Conservation (phyloP, 2,113 vertebrate species). For the Polypterus bichir region DNA sequence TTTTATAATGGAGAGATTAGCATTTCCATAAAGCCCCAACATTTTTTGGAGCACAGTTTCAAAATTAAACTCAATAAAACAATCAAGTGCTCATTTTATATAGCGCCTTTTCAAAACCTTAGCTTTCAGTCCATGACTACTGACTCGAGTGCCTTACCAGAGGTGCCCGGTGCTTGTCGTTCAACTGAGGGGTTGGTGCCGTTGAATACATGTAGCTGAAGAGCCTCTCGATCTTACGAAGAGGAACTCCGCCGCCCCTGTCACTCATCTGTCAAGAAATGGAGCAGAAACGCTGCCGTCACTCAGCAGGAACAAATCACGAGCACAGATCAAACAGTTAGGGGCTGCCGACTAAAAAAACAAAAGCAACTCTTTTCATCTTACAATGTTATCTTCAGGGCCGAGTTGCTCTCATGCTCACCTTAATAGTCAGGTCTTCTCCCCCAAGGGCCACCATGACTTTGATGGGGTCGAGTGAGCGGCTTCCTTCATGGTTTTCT, state of each 20-base stretch:
- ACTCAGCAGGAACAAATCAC: neutral
- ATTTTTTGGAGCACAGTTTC: too few relatives aligned
- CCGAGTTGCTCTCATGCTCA: slow-evolving; percentile 19
- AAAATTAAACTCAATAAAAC: too few relatives aligned
- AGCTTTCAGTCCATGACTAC: too few relatives aligned
- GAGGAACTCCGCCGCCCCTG: slow-evolving; percentile 72
- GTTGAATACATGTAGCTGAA: slow-evolving; percentile 96
- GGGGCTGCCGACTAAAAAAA: neutral
- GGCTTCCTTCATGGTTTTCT: slow-evolving; percentile 65
- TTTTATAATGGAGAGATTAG: too few relatives aligned
- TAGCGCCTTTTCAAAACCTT: too few relatives aligned
- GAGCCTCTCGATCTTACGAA: slow-evolving; percentile 75
- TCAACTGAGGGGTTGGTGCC: slow-evolving; percentile 67
- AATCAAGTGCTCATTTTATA: too few relatives aligned
- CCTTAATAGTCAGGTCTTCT: slow-evolving; percentile 85
- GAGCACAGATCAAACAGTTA: neutral
- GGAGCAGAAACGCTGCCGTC: neutral
- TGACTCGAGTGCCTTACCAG: slow-evolving; percentile 40
- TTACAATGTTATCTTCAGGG: too few relatives aligned
- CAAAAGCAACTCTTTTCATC: neutral
- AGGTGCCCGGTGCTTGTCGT: slow-evolving; percentile 53
- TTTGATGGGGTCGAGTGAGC: slow-evolving; percentile 56
- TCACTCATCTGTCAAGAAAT: slow-evolving; percentile 65
- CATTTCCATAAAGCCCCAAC: too few relatives aligned
- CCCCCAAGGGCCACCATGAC: slow-evolving; percentile 78